These are phyloP conservation scores for Ligdia adustata DNA, from an alignment of 2,888 invertebrate genomes.

Conservation along the genomic window DNA sequence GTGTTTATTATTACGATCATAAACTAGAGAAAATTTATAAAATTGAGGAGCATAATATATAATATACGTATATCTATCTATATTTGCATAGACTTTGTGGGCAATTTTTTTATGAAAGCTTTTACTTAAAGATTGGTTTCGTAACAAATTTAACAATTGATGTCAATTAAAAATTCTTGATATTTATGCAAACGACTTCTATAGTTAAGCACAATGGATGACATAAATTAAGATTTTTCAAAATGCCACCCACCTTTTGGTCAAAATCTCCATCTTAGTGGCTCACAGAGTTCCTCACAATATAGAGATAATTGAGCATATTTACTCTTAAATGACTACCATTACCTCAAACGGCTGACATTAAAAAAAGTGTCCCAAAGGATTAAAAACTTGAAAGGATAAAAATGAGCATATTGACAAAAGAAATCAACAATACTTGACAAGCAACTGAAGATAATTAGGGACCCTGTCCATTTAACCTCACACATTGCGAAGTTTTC, in stretches of 20 bases:
- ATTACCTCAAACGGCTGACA: conserved; percentile 40
- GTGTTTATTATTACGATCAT: no score
- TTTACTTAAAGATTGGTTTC: no score
- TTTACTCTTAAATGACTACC: conserved; percentile 37
- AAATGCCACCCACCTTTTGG: conserved; percentile 33
- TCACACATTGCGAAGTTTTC: conserved; percentile 38
- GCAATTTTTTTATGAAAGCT: no score
- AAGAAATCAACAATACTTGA: conserved; percentile 39
- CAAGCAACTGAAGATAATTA: conserved; percentile 39
- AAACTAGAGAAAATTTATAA: no score
- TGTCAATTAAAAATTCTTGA: not conserved
- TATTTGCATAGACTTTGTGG: no score
- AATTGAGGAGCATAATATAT: no score
- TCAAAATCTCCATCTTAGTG: conserved; percentile 31
- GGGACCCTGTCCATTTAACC: conserved; percentile 29
- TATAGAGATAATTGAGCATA: conserved; percentile 55
- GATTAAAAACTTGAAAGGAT: conserved; percentile 44
- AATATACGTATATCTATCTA: no score
- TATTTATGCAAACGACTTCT: no score
- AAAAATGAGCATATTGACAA: conserved; percentile 34
- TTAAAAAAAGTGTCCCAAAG: conserved; percentile 42
- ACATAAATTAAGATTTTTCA: conserved; percentile 12
- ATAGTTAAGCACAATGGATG: conserved; percentile 7
- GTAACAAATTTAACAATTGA: no score
- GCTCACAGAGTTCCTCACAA: conserved; percentile 36